Percentiles rank a stretch among this genome's conserved stretches.
Evolutionary conservation across 2,888 invertebrate species (phyloP).

Genomic region (Tenthredo amoena): DNA sequence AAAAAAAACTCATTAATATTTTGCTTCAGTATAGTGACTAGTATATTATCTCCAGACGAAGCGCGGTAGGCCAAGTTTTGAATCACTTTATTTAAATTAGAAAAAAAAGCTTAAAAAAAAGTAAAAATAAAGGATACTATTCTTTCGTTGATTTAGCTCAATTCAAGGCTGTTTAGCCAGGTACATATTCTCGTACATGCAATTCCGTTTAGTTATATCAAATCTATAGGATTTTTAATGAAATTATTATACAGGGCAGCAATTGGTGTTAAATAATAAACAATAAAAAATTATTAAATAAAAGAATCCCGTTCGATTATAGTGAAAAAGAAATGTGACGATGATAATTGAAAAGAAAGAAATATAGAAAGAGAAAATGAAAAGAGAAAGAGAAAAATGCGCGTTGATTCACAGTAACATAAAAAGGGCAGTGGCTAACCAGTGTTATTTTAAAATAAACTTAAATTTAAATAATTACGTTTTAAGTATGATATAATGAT

Average conservation of each 20-base stretch:
- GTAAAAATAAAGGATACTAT: neutral
- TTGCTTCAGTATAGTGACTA: conserved; percentile 11
- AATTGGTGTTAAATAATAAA: neutral
- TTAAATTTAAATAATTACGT: conserved; percentile 13
- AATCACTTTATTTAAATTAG: neutral
- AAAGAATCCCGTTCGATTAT: neutral
- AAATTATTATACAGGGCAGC: neutral
- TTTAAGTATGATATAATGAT: neutral
- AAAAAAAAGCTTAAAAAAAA: neutral
- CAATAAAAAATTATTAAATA: neutral
- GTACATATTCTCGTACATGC: neutral
- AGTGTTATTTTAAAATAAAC: conserved; percentile 36
- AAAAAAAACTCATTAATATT: neutral
- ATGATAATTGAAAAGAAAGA: neutral
- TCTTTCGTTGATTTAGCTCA: conserved; percentile 39
- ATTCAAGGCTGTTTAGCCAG: conserved; percentile 10
- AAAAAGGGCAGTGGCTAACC: conserved; percentile 52
- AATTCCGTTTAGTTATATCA: conserved; percentile 22
- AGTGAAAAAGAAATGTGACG: neutral
- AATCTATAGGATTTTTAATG: neutral
- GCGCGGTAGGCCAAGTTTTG: neutral
- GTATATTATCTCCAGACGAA: neutral
- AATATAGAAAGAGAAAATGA: neutral
- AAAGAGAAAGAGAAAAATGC: conserved; percentile 9
- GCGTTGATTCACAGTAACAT: conserved; percentile 36